Evolutionary conservation across 2,113 vertebrate species (phyloP).

Genomic region (Lethenteron camtschaticum): DNA sequence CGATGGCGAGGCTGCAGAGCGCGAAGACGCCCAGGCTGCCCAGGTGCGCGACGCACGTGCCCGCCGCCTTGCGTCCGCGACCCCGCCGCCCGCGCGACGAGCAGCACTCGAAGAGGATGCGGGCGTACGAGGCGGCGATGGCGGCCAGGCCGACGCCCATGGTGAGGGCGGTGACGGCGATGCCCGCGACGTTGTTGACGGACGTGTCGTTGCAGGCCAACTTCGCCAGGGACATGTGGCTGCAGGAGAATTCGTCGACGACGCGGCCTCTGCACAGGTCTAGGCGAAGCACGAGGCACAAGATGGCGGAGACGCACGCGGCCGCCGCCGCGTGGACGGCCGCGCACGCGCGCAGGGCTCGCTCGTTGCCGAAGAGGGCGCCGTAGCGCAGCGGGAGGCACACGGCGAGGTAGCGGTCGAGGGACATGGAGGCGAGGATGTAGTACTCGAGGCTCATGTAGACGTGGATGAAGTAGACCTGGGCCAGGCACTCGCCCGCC

Average conservation of each 20-base stretch:
- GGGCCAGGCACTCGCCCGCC: neutral
- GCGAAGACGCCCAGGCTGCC: no score
- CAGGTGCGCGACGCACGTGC: constrained; percentile 28
- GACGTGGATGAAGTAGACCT: neutral
- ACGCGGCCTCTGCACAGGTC: neutral
- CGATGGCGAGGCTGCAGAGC: no score
- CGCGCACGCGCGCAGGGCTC: neutral
- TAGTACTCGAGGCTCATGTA: neutral
- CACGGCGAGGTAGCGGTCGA: neutral
- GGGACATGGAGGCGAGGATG: neutral
- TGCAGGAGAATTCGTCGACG: constrained; percentile 10
- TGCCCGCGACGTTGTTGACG: constrained; percentile 20
- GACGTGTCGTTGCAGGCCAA: constrained; percentile 21
- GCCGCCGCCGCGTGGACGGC: neutral
- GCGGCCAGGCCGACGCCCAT: constrained; percentile 27
- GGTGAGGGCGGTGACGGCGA: constrained; percentile 23
- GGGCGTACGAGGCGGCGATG: constrained; percentile 20
- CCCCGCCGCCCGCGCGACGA: constrained; percentile 11
- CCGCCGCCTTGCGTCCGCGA: constrained; percentile 19
- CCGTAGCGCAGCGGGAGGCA: neutral
- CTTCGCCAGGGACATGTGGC: constrained; percentile 17
- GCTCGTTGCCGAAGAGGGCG: neutral
- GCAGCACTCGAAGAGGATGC: constrained; percentile 14
- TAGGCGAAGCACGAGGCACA: neutral
- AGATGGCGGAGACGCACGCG: neutral